Base-by-base conservation (phyloP, 1,140 invertebrate species). In the Cydia pomonella region DNA sequence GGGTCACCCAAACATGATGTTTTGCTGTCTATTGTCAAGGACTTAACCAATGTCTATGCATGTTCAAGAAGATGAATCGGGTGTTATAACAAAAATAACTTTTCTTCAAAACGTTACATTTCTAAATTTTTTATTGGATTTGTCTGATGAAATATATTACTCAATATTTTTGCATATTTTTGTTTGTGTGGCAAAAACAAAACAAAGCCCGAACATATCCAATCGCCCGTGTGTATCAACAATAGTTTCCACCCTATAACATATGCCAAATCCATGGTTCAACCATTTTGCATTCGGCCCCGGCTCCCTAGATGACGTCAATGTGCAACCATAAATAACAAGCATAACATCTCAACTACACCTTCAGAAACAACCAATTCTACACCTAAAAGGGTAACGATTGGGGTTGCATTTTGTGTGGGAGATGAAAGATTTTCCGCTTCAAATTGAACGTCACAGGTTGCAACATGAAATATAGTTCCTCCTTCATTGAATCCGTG, bases 211-310 rank as follows among this genome's bases (percentile, higher is more conserved):
- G 25, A 27, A 64, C 25, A 64, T 18, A 33, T 21, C 13, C 33
- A 33, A 69, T 69, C 18, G 64, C 7, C 85, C 27, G 88, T 87
- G 77, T 88, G 87, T 89, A 82, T 59, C 75, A 82, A 75, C 81
- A 86, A 89, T 87, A 86, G 84, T 87, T 86, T 77, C 77, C 77
- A 89, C 88, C 85, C 85, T 87, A 85, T 89, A 90, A 90, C 91
- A 91, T 91, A 92, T 92, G 89, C 91, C 91, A 91, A 92, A 92
- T 92, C 91, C 89, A 92, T 91, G 88, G 87, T 88, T 84, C 82
- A 84, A 89, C 86, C 89, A 86, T 91, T 92, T 92, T 92, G 91
- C 89, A 92, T 92, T 91, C 87, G 88, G 85, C 88, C 83, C 87
- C 77, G 80, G 81, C 84, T 89, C 89, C 91, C 89, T 92, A 81